Evolutionary conservation across 2,888 invertebrate genomes (phyloP).

Genomic region (Panzeria rudis): DNA sequence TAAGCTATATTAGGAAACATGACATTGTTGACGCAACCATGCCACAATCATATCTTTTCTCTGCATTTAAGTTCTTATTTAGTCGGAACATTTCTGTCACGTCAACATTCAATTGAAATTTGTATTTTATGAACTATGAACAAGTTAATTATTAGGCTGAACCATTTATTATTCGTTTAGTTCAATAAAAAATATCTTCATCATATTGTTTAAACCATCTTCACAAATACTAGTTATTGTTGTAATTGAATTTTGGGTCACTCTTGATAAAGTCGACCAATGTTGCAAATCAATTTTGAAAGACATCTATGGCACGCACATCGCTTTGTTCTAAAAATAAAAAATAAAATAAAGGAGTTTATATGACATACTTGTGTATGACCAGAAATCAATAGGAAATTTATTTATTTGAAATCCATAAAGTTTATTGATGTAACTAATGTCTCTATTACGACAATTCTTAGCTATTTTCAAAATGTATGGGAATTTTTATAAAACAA

Average conservation of each 20-base stretch:
- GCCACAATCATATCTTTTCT: too few species aligned
- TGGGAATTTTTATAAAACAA: slow-evolving; percentile 43
- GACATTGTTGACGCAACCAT: too few species aligned
- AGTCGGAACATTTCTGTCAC: neutral
- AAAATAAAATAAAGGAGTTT: neutral
- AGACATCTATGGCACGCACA: slow-evolving; percentile 49
- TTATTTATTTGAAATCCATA: slow-evolving; percentile 8
- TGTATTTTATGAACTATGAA: slow-evolving; percentile 62
- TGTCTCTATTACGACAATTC: neutral
- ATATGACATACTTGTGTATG: neutral
- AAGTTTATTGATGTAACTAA: slow-evolving; percentile 10
- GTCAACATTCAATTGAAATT: neutral
- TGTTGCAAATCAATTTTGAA: slow-evolving; percentile 63
- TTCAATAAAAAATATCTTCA: neutral
- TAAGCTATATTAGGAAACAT: too few species aligned
- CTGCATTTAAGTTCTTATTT: neutral
- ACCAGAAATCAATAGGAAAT: neutral
- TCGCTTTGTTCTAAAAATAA: slow-evolving; percentile 20
- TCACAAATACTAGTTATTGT: neutral
- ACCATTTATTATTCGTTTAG: slow-evolving; percentile 9
- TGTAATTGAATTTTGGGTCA: neutral
- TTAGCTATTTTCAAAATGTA: neutral
- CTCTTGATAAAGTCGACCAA: neutral
- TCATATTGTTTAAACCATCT: neutral
- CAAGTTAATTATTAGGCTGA: slow-evolving; percentile 62